Evolutionary conservation across 2,113 vertebrate species (phyloP).

Genomic region (Strigops habroptila): DNA sequence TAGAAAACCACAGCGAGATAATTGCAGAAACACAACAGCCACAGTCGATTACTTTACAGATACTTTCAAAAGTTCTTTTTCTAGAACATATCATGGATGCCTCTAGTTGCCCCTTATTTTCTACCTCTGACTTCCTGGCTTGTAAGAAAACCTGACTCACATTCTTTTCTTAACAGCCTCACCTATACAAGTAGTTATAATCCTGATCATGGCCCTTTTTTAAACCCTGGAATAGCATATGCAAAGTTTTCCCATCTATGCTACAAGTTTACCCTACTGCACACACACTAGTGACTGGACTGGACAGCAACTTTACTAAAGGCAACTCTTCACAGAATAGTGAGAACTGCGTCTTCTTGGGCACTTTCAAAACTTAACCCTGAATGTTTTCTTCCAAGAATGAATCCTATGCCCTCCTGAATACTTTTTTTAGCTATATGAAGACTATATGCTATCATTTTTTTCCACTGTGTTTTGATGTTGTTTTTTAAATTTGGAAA

Average conservation of each 20-base stretch:
- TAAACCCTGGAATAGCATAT: neutral
- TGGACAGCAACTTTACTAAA: neutral
- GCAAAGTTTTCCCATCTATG: neutral
- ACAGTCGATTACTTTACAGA: neutral
- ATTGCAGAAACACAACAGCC: neutral
- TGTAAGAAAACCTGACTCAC: neutral
- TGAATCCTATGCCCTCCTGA: neutral
- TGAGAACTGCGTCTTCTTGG: neutral
- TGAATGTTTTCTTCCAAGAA: neutral
- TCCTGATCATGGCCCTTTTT: neutral
- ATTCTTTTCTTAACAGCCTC: neutral
- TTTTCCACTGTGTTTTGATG: neutral
- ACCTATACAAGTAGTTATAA: neutral
- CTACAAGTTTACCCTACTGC: neutral
- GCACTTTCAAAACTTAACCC: neutral
- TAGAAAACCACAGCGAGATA: neutral
- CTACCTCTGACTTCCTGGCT: neutral
- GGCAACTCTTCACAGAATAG: neutral
- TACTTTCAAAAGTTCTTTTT: neutral
- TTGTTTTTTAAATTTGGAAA: neutral
- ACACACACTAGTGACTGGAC: neutral
- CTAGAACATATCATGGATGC: neutral
- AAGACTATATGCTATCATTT: neutral
- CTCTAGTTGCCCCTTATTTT: neutral
- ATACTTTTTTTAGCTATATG: neutral